A percentile compares a stretch with the other conserved stretches of the same genome.
Evolutionary conservation across 64 coral and sea anemone species (phyloP).

Genomic region (Montipora capricornis): DNA sequence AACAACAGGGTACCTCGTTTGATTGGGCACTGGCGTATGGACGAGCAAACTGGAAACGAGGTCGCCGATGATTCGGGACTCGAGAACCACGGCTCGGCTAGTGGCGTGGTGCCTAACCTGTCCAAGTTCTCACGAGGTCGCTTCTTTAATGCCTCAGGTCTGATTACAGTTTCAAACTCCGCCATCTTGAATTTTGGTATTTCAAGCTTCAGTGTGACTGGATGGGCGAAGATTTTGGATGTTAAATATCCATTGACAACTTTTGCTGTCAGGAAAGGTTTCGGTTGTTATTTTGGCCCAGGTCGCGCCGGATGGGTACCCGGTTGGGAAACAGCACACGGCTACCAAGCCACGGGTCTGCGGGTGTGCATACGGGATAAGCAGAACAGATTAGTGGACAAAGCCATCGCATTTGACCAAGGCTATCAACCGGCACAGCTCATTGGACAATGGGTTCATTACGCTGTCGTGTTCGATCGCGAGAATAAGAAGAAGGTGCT

Average conservation of each 20-base stretch:
- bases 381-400: no score
- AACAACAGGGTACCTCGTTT: not conserved
- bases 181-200: slow-evolving; percentile 60
- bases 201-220: slow-evolving; percentile 66
- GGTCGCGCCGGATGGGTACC: no score
- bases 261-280: no score
- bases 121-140: slow-evolving; percentile 76
- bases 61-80: slow-evolving; percentile 78
- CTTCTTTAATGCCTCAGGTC: slow-evolving; percentile 30
- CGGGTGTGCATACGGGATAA: no score
- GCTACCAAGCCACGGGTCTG: no score
- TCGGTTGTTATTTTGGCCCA: no score
- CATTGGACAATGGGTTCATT: no score
- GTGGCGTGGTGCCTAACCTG: slow-evolving; percentile 2
- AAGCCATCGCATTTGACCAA: no score
- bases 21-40: slow-evolving; percentile 7
- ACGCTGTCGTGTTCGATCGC: no score
- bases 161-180: slow-evolving; percentile 35
- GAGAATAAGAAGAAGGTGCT: no score
- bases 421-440: no score
- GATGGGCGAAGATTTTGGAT: slow-evolving; percentile 71
- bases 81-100: slow-evolving; percentile 64
- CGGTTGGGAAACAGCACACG: no score
- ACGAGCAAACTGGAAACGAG: slow-evolving; percentile 53
- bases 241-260: slow-evolving; percentile 50